Base-by-base conservation (phyloP, 1,140 invertebrate genomes). In the Galendromus occidentalis region DNA sequence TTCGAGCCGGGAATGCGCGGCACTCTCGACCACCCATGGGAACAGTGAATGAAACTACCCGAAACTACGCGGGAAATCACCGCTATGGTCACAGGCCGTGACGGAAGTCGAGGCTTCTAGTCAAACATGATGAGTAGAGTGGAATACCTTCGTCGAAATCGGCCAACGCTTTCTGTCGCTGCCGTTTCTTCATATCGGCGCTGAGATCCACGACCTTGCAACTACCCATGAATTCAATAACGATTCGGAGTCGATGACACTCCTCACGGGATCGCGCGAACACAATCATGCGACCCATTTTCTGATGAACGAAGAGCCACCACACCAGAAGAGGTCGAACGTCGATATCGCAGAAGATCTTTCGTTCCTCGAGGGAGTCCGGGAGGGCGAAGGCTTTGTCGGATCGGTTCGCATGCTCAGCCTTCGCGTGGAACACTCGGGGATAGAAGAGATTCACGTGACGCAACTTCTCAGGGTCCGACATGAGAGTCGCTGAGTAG, bases 401-500 rank as follows among this genome's bases (percentile, higher is more conserved):
- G 71, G 83, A 83, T 20, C 80, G 76, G 29, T 77, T 79, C 44
- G 63, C 51, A 66, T 65, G 28, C 51, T 69, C 28, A 12, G 66
- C 67, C 39, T 66, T 66, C n/a, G 33, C 18, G 66, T 25, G 65
- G 29, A 44, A 96, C 1, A 98, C 77, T 74, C 85, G 88, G 0
- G 94, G 94, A 73, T 90, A 84, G 73, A 91, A 95, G 0, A 98
- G 77, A 17, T 85, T 84, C 67, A 96, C 79, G 66, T 85, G 81
- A 70, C 89, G 84, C 28, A 98, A 78, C 73, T 91, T 88, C 76
- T 98, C 91, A 7, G 93, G 91, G 79, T 98, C 90, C 73, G 93
- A 88, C 0, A 91, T 89, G 9, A 98, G 74, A 2, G 94, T 98
- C 6, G 94, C 94, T 12, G 93, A 97, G 73, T 96, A 94, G 9